Evolutionary conservation across 2,113 vertebrate genomes (phyloP).

Genomic region (Galbula dea): DNA sequence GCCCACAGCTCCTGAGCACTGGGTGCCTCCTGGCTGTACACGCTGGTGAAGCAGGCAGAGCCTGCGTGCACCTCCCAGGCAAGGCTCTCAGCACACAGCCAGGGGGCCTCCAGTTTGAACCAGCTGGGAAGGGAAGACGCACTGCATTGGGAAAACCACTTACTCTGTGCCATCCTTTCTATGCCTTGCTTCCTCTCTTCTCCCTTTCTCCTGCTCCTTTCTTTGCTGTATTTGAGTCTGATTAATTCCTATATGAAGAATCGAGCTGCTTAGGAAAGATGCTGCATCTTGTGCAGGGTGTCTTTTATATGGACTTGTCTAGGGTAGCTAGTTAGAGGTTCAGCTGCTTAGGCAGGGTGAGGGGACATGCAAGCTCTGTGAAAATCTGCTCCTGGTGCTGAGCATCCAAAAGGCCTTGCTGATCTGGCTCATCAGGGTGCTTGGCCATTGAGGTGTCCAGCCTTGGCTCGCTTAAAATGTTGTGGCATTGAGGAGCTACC

Average conservation of each 20-base stretch:
- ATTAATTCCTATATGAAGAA: not conserved
- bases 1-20: not conserved
- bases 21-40: not conserved
- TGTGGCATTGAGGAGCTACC: not conserved
- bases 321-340: not conserved
- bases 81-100: not conserved
- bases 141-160: not conserved
- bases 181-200: not conserved
- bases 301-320: not conserved
- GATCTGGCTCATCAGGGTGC: not conserved
- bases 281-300: not conserved
- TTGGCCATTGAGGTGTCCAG: not conserved
- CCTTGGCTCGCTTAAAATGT: not conserved
- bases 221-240: not conserved
- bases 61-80: not conserved
- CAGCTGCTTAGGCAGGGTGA: not conserved
- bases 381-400: not conserved
- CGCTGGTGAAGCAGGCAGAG: not conserved
- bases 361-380: not conserved
- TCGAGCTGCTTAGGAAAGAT: not conserved
- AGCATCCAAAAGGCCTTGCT: not conserved
- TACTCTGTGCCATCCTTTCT: not conserved
- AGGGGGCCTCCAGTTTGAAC: not conserved
- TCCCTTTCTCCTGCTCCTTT: not conserved
- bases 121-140: not conserved